Percentiles rank a stretch among this genome's conserved stretches.
phyloP scores from a whole-genome alignment of 2,797 vertebrate species.

The Crypturellus tataupa region DNA sequence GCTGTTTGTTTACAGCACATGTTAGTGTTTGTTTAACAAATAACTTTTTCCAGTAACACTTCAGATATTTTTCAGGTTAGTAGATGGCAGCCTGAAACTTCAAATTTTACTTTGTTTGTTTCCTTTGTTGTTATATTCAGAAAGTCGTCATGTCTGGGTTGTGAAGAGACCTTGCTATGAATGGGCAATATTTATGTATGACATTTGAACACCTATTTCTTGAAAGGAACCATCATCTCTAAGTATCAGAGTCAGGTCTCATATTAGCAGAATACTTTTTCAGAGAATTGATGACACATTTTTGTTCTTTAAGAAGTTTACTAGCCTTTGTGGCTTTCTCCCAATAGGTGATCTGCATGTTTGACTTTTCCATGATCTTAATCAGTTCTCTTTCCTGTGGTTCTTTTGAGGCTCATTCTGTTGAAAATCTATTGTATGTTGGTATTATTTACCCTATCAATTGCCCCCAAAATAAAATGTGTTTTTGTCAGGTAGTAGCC shows the following conservation, averaged over 20 bases:
- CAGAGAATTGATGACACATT: background rate
- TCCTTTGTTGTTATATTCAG: background rate
- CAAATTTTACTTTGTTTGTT: background rate
- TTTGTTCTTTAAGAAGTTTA: background rate
- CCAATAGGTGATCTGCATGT: background rate
- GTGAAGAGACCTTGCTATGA: background rate
- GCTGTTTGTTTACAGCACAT: background rate
- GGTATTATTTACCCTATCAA: background rate
- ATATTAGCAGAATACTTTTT: background rate
- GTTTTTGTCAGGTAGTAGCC: background rate
- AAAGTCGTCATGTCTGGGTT: background rate
- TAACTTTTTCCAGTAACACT: background rate
- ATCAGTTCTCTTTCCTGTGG: background rate
- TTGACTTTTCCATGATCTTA: background rate
- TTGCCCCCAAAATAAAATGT: background rate
- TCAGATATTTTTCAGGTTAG: background rate
- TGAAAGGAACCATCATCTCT: background rate
- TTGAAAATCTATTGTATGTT: background rate
- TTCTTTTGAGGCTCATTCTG: background rate
- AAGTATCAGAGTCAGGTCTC: background rate
- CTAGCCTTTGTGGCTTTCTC: background rate
- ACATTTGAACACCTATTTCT: background rate
- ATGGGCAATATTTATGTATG: background rate
- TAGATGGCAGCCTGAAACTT: background rate
- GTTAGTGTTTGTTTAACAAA: background rate